Evolutionary conservation across 2,888 invertebrate genomes (phyloP), one percentile per base, ranked within the genome.

Genomic region (Lapara coniferarum): DNA sequence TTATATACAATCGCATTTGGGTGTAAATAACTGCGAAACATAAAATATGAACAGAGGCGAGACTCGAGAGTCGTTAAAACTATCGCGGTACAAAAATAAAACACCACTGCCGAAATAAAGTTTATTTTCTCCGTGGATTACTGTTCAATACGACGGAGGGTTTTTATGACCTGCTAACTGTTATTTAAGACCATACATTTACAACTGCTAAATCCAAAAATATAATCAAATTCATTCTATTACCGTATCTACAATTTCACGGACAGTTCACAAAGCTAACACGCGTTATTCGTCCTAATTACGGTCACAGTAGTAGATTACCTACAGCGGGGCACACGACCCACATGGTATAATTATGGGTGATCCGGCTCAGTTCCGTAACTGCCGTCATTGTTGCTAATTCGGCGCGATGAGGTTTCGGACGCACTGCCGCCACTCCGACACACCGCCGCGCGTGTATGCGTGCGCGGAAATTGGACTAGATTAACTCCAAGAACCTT

Each of bases 401-500:
- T 63, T 63, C 63, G 49, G 19, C 49, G 49, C 63, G 63, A 63
- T 63, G 49, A 63, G 49, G 49, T 63, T 63, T 63, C 37, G 37
- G 37, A 37, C 37, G 37, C 37, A 37, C 37, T 37, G 37, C 37
- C 37, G 37, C 37, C 37, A 37, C 2, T 37, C 37, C 16, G 53
- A n/a, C 53, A n/a, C 59, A 44, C 16, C 46, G 37, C 16, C n/a
- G 56, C 52, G 55, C 16, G 5, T n/a, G 44, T 44, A 30, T 67
- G 56, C 56, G 67, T 67, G 56, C 46, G 67, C 25, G 67, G 30
- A 52, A 55, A 57, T 56, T 67, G 57, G 67, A 57, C 25, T 57
- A 57, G 56, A 55, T 55, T 53, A 53, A 16, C 53, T 14, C 16
- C 30, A n/a, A 37, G 30, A 66, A 53, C 66, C 53, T 37, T 53